Base-by-base conservation (phyloP, 2,113 vertebrate genomes). In the Sceloporus tristichus region DNA sequence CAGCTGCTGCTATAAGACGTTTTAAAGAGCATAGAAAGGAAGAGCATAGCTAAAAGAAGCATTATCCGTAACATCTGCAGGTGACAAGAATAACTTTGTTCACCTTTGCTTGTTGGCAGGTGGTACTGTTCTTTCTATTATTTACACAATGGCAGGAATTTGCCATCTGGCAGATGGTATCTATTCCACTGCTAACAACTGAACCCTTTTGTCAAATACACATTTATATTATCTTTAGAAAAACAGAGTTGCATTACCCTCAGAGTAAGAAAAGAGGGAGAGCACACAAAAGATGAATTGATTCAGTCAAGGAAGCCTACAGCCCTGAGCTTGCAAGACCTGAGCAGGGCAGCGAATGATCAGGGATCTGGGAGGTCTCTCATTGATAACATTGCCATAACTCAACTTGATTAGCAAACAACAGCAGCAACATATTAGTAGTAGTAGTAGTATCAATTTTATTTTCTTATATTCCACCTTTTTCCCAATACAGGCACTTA, bases 21-120 rank as follows among this genome's bases (percentile, higher is more conserved):
- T 86, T 86, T 68, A 86, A 62, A 82, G 0, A 21, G 1, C 82
- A 34, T 18, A 70, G 91, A 86, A 70, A 86, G 74, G 81, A 86
- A 71, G 59, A 83, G 54, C 85, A 14, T 0, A 0, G 8, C 84
- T 83, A 75, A 19, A 82, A 93, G 62, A 11, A 68, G 21, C 14
- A 68, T 40, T 40, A 83, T 13, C 73, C 70, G 84, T 89, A 90
- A 79, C 34, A 21, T 88, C 53, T 66, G 34, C 1, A 76, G 77
- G 68, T 76, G 54, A 76, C 16, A 1, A 62, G 62, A 73, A 88
- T 79, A 1, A 2, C 23, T 90, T 91, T 48, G 82, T 65, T 87
- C 42, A 77, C 11, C 19, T 0, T 0, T 56, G 40, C 29, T 38
- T 56, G 53, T 40, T 56, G 21, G 16, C 2, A 74, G 16, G 25